Percentiles rank a stretch among this genome's conserved stretches.
Conservation (phyloP, 2,797 vertebrate genomes). For the Parauchenoglanis punctatus region DNA sequence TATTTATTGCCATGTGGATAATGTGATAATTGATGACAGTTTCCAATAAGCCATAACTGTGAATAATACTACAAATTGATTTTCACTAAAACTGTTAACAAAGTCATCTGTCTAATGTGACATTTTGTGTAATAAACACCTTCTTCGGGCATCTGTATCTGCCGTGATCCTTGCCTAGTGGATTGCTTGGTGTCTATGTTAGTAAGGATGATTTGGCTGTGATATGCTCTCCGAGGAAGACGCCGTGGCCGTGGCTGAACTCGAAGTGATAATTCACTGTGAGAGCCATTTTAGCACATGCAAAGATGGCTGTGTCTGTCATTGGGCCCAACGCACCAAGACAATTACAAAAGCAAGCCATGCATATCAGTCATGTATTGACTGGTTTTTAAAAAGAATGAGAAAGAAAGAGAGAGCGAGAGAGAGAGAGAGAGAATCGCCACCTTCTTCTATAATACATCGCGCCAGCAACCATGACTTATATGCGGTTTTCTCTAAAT, state of each 20-base stretch:
- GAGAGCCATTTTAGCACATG: constrained; percentile 77
- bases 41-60: constrained; percentile 12
- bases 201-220: constrained; percentile 52
- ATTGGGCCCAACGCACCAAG: constrained; percentile 80
- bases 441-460: constrained; percentile 62
- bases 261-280: constrained; percentile 77
- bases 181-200: constrained; percentile 34
- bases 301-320: constrained; percentile 76
- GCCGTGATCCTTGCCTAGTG: constrained; percentile 6
- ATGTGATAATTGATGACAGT: not conserved
- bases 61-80: constrained; percentile 8
- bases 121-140: constrained; percentile 17
- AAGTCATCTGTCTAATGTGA: constrained; percentile 10
- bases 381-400: constrained; percentile 52
- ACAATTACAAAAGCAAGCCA: constrained; percentile 83
- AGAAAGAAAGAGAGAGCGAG: not conserved
- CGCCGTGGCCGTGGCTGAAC: constrained; percentile 63
- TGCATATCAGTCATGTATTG: constrained; percentile 80
- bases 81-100: constrained; percentile 16
- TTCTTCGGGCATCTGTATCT: constrained; percentile 5
- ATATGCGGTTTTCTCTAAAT: constrained; percentile 8
- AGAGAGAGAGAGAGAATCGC: constrained; percentile 33
- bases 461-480: constrained; percentile 52
- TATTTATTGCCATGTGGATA: not conserved
- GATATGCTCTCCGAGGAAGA: constrained; percentile 62